Evolutionary conservation across 2,888 invertebrate species (phyloP).

Genomic region (Thera britannica): DNA sequence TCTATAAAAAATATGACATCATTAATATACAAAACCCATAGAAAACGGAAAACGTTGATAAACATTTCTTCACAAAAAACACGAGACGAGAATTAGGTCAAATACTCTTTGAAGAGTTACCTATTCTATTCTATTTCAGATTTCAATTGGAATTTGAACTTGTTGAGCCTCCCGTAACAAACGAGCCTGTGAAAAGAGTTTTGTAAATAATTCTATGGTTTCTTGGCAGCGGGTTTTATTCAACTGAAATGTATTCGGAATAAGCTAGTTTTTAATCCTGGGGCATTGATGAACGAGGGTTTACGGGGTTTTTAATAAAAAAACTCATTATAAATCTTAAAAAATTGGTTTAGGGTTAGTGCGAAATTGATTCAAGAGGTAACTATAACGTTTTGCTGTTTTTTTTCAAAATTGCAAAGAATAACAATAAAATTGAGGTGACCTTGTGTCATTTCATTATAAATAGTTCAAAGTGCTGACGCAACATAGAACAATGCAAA

Average conservation of each 20-base stretch:
- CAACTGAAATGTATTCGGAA: not conserved
- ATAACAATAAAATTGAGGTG: not conserved
- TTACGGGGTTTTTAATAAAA: not conserved
- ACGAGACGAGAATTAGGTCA: no score
- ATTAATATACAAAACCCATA: no score
- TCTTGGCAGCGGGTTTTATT: not conserved
- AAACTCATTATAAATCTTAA: no score
- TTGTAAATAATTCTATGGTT: not conserved
- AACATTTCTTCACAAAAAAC: no score
- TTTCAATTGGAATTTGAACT: constrained; percentile 14
- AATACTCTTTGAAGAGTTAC: not conserved
- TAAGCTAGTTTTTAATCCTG: not conserved
- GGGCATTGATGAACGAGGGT: not conserved
- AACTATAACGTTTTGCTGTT: no score
- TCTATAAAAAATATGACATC: no score
- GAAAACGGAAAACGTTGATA: no score
- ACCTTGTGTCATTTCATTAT: constrained; percentile 1
- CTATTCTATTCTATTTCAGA: not conserved
- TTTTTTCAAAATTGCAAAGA: not conserved
- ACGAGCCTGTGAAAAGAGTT: not conserved
- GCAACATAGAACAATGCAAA: constrained; percentile 19
- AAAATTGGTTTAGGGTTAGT: no score
- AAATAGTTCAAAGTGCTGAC: constrained; percentile 7
- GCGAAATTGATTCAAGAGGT: no score
- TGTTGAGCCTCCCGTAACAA: not conserved